Evolutionary conservation across 2,888 invertebrate species (phyloP).

Genomic region (Lepidonotus clava): DNA sequence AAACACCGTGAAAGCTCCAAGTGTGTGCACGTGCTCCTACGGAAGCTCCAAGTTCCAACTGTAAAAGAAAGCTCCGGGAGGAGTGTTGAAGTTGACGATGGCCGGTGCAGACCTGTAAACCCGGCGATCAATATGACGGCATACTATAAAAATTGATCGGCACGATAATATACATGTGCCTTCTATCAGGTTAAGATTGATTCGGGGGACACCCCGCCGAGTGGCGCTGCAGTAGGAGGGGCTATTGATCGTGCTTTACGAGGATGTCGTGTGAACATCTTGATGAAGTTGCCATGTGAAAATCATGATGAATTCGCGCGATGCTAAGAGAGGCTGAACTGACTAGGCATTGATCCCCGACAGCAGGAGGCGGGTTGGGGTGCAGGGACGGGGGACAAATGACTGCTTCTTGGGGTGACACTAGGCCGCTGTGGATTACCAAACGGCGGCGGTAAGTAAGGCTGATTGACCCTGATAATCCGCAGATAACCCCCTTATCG

Average conservation of each 20-base stretch:
- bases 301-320: constrained; percentile 23
- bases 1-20: no score
- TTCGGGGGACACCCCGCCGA: not conserved
- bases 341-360: not conserved
- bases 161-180: not conserved
- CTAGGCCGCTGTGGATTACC: not conserved
- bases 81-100: no score
- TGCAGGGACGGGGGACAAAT: not conserved
- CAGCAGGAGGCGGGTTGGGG: not conserved
- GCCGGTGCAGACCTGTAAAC: no score
- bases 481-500: constrained; percentile 11
- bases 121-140: no score
- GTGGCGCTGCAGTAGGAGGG: not conserved
- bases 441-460: not conserved
- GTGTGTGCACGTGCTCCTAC: no score
- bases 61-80: no score
- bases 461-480: constrained; percentile 34
- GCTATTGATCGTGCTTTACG: constrained; percentile 8
- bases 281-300: constrained; percentile 32
- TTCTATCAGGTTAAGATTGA: not conserved
- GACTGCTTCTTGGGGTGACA: not conserved
- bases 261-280: constrained; percentile 12
- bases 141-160: no score
- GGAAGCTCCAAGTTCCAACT: no score
- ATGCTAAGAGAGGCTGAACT: not conserved